Evolutionary conservation across 2,113 vertebrate genomes (phyloP).

Genomic region (Phainopepla nitens): DNA sequence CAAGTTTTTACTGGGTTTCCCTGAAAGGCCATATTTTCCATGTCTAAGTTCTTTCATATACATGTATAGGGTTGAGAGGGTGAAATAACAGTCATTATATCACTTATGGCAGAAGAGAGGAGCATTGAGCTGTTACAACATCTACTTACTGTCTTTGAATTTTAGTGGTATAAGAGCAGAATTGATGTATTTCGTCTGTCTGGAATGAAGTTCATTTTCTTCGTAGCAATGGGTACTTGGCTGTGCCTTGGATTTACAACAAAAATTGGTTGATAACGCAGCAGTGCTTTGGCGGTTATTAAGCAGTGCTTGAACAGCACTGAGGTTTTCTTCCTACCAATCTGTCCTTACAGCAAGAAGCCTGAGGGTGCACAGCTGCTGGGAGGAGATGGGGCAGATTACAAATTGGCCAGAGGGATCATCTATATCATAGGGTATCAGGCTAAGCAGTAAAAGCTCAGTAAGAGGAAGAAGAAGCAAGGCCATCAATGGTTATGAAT

Average conservation of each 20-base stretch:
- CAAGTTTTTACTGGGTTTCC: neutral
- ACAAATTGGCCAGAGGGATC: neutral
- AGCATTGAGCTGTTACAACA: neutral
- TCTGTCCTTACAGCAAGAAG: neutral
- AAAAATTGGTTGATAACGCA: neutral
- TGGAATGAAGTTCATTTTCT: neutral
- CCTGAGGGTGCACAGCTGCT: neutral
- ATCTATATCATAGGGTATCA: neutral
- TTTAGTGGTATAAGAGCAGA: neutral
- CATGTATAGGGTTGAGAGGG: neutral
- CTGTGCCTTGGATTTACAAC: neutral
- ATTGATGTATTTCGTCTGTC: neutral
- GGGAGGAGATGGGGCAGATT: neutral
- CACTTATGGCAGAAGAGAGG: neutral
- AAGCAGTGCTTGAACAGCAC: neutral
- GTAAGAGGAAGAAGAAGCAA: neutral
- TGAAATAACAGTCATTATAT: neutral
- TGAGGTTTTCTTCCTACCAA: neutral
- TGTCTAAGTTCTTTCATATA: neutral
- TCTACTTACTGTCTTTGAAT: neutral
- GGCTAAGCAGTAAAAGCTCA: neutral
- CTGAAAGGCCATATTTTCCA: neutral
- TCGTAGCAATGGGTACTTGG: neutral
- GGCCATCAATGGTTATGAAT: fast-evolving
- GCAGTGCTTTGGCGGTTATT: neutral